Conservation (phyloP, 1,140 invertebrate genomes). For the Anoplolepis gracilipes region DNA sequence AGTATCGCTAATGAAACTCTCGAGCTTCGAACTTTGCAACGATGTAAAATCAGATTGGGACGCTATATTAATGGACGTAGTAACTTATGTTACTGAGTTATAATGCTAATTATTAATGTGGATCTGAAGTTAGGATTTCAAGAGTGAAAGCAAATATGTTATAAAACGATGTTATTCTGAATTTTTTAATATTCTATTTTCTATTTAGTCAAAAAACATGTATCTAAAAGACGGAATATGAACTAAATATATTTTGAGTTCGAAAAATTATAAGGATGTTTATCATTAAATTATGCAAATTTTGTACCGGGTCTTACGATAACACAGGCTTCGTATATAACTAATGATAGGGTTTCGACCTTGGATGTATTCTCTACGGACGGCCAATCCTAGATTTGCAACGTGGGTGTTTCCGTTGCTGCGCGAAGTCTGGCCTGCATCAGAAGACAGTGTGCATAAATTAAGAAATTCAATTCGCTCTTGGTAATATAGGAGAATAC, state of each 20-base stretch:
- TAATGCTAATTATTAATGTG: slow-evolving; percentile 11
- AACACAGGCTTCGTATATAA: background rate
- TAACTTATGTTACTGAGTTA: background rate
- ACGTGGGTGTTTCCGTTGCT: slow-evolving; percentile 45
- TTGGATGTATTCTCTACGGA: slow-evolving; percentile 51
- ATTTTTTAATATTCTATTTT: background rate
- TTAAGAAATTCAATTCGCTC: slow-evolving; percentile 20
- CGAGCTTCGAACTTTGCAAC: slow-evolving; percentile 11
- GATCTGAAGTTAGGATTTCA: background rate
- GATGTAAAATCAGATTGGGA: slow-evolving; percentile 44
- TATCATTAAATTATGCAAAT: background rate
- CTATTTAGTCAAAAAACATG: background rate
- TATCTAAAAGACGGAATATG: background rate
- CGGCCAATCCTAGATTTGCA: slow-evolving; percentile 62
- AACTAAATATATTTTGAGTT: background rate
- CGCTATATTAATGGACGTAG: slow-evolving; percentile 36
- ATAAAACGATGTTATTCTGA: background rate
- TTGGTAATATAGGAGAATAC: background rate
- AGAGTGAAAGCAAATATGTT: background rate
- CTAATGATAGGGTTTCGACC: slow-evolving; percentile 42
- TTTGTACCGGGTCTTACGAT: background rate
- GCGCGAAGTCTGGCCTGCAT: slow-evolving; percentile 47
- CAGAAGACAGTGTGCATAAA: slow-evolving; percentile 40
- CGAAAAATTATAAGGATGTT: background rate
- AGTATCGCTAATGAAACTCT: slow-evolving; percentile 43